These are phyloP conservation scores for Panthera tigris DNA, from an alignment of 2,113 vertebrate genomes.

Conservation along the genomic window DNA sequence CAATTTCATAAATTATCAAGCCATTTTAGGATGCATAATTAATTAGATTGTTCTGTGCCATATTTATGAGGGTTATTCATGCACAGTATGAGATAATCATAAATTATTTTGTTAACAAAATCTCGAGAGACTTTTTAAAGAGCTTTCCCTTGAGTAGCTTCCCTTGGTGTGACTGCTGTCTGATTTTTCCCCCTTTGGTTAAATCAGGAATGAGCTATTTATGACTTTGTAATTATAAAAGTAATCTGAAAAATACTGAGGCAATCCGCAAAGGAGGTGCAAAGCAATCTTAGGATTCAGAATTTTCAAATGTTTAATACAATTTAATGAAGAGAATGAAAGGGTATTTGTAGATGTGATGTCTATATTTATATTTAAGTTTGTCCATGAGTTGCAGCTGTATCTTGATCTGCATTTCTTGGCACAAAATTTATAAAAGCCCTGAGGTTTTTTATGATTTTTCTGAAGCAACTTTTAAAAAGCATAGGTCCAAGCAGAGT, in stretches of 20 bases:
- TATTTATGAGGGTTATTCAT: constrained; percentile 75
- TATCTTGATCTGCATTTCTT: constrained; percentile 1
- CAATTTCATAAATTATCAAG: constrained; percentile 74
- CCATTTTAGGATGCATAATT: constrained; percentile 65
- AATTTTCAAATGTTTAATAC: constrained; percentile 52
- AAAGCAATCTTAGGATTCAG: neutral
- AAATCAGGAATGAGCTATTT: constrained; percentile 66
- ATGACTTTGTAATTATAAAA: constrained; percentile 69
- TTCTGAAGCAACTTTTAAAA: constrained; percentile 63
- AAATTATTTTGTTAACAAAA: constrained; percentile 76
- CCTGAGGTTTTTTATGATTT: constrained; percentile 35
- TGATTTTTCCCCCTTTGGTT: constrained; percentile 58
- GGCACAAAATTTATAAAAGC: neutral
- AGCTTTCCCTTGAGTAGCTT: constrained; percentile 70
- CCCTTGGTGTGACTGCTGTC: constrained; percentile 60
- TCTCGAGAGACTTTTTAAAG: constrained; percentile 70
- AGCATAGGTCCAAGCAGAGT: constrained; percentile 54
- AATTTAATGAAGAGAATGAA: constrained; percentile 8
- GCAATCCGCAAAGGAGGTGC: constrained; percentile 1
- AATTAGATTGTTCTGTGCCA: constrained; percentile 64
- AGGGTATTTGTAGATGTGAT: neutral
- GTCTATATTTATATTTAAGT: constrained; percentile 33
- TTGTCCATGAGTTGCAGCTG: neutral
- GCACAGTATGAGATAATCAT: constrained; percentile 69
- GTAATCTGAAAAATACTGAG: constrained; percentile 54